Evolutionary conservation across 2,113 vertebrate species (phyloP), one percentile per base, ranked within the genome.

Genomic region (Cynoglossus semilaevis): DNA sequence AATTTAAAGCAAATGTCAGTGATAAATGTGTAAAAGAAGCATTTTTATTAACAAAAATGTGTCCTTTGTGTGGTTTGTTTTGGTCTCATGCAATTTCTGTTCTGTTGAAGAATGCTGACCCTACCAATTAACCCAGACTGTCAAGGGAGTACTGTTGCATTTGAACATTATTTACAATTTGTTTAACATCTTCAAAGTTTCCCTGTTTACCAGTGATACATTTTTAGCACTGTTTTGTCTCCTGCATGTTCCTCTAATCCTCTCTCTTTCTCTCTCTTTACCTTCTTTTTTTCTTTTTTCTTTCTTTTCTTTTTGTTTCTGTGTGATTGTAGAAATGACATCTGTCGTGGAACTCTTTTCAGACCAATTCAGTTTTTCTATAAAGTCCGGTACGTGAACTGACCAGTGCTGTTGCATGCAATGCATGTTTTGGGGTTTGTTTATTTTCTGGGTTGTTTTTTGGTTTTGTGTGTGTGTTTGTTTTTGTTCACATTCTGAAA

Each of bases 311-410:
- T 74, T 88, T 72, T 90, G 83, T 90, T 78, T 88, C 63, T 83
- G 48, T 90, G 85, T 90, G 62, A 52, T 81, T 84, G 76, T 88
- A 90, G 90, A 90, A 85, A 86, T 85, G 83, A 83, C 87, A 83
- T 84, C 87, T 90, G 22, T 90, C 88, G 87, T 84, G 90, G 90
- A 91, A 87, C 83, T 85, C 84, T 90, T 87, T 91, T 90, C 88
- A 84, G 81, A 70, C 90, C 89, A 16, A 88, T 90, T 79, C 87
- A 79, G 77, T 87, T 88, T 88, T 90, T 90, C 88, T 88, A 51
- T 90, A 91, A 89, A 90, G 86, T 86, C 88, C 90, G 90, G 90
- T 91, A 91, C 85, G 90, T 91, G 88, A 89, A 71, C 82, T 81
- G 85, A 85, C 63, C 74, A 67, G 47, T 60, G 74, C 65, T 84